Evolutionary conservation across 2,113 vertebrate genomes (phyloP), one percentile per base, ranked within the genome.

Genomic region (Pseudopodoces humilis): DNA sequence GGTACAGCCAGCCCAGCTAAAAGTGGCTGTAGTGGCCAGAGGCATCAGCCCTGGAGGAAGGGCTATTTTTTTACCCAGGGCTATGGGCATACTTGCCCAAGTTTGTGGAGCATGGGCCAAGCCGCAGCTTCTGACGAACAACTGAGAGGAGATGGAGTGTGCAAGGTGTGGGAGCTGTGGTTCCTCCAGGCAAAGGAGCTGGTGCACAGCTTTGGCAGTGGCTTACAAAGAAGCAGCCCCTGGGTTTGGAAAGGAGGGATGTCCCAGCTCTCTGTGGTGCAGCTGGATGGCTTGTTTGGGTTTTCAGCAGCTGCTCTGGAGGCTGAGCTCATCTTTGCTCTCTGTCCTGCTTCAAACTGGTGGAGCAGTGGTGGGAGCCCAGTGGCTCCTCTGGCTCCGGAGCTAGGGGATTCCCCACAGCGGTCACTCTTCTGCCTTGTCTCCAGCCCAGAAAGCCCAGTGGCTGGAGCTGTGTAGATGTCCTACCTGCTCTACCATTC

Each of bases 21-120:
- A 70, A 82, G 79, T 24, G 9, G 71, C 82, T 75, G 79, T 1
- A 2, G 71, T 78, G 69, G 69, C 53, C 3, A 2, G 74, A 71
- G 62, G 59, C 68, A 44, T 7, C 30, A 12, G 84, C 68, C 78
- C 72, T 2, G 6, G 47, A 64, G 72, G 25, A 95, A 68, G 41
- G 63, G 80, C 72, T 92, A 58, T 86, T 94, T 91, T 91, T 95
- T 88, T 69, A 60, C 69, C 31, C 60, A 30, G 62, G 78, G 94
- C 83, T 74, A 14, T 43, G 55, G 74, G 41, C 11, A 1, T 74
- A 15, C 77, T 94, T 7, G 10, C 2, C 7, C 25, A 5, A 44
- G 67, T 22, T 74, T 19, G 8, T 1, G 8, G 83, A 62, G 56
- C 39, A 31, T 0, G 6, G 77, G 75, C 92, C 94, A 92, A 95